Conservation (phyloP, 2,113 vertebrate genomes). For the Lethenteron reissneri region DNA sequence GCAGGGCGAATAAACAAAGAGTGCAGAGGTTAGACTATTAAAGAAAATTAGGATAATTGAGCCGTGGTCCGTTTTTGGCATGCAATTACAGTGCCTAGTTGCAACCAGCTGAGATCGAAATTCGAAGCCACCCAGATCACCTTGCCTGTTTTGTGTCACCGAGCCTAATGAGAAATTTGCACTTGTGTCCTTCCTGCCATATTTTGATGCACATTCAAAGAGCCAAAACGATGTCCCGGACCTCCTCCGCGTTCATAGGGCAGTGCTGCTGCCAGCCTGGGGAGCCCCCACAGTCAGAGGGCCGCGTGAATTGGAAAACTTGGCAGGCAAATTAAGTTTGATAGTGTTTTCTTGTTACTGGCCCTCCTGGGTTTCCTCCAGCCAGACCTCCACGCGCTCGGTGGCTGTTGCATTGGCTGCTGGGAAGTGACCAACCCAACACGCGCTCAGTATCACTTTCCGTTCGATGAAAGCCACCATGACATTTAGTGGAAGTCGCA, state of each 20-base stretch:
- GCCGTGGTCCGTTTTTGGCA: constrained; percentile 2
- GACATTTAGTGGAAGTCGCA: not conserved
- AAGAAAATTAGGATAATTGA: constrained; percentile 6
- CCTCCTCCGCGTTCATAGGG: too few relatives aligned
- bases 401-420: not conserved
- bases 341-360: constrained; percentile 4
- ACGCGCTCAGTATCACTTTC: not conserved
- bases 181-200: too few relatives aligned
- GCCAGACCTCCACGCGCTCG: not conserved
- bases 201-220: too few relatives aligned
- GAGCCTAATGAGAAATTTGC: too few relatives aligned
- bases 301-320: not conserved
- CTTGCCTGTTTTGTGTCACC: not conserved
- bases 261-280: too few relatives aligned
- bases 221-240: too few relatives aligned
- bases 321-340: constrained; percentile 2
- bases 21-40: constrained; percentile 6
- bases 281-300: not conserved
- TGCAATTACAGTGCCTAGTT: constrained; percentile 6
- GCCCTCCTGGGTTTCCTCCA: not conserved
- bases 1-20: constrained; percentile 4
- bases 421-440: constrained; percentile 2
- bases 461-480: constrained; percentile 3
- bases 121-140: constrained; percentile 3
- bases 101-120: constrained; percentile 7